phyloP scores from a whole-genome alignment of 1,140 invertebrate species.

The Drosophila quadrilineata region DNA sequence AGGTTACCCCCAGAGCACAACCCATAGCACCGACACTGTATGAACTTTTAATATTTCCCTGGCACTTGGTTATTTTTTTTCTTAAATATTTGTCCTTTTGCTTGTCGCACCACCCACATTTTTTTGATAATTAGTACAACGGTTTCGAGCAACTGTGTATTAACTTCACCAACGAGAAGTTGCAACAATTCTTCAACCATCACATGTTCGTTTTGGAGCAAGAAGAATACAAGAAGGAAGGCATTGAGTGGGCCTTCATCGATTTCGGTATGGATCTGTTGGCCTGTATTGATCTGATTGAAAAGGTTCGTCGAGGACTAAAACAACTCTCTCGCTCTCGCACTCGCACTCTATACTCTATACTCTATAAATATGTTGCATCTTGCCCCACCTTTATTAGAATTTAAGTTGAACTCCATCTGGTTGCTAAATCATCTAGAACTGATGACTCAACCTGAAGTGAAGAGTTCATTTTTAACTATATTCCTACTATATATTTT shows the following conservation, averaged over 20 bases:
- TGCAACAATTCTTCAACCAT: slow-evolving; percentile 99
- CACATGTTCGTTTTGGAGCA: slow-evolving; percentile 99
- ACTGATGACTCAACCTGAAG: slow-evolving; percentile 71
- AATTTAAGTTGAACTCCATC: slow-evolving; percentile 4
- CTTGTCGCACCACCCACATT: slow-evolving; percentile 1
- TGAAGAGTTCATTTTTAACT: neutral
- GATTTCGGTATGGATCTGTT: slow-evolving; percentile 99
- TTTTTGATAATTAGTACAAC: slow-evolving; percentile 88
- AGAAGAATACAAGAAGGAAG: slow-evolving; percentile 98
- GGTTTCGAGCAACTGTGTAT: slow-evolving; percentile 99
- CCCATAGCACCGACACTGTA: too few species aligned
- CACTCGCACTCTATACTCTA: slow-evolving; percentile 35
- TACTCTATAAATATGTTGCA: slow-evolving; percentile 23
- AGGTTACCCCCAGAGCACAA: too few species aligned
- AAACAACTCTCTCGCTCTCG: slow-evolving; percentile 27
- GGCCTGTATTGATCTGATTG: slow-evolving; percentile 98
- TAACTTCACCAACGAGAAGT: slow-evolving; percentile 99
- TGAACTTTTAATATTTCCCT: too few species aligned
- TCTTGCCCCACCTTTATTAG: slow-evolving; percentile 26
- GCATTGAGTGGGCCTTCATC: slow-evolving; percentile 97
- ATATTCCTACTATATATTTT: slow-evolving; percentile 29
- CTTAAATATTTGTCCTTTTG: slow-evolving; percentile 34
- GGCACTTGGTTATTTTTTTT: too few species aligned
- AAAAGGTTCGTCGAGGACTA: slow-evolving; percentile 89
- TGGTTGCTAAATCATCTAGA: slow-evolving; percentile 61